Evolutionary conservation across 2,113 vertebrate species (phyloP), one percentile per base, ranked within the genome.

Genomic region (Crotophaga sulcirostris): DNA sequence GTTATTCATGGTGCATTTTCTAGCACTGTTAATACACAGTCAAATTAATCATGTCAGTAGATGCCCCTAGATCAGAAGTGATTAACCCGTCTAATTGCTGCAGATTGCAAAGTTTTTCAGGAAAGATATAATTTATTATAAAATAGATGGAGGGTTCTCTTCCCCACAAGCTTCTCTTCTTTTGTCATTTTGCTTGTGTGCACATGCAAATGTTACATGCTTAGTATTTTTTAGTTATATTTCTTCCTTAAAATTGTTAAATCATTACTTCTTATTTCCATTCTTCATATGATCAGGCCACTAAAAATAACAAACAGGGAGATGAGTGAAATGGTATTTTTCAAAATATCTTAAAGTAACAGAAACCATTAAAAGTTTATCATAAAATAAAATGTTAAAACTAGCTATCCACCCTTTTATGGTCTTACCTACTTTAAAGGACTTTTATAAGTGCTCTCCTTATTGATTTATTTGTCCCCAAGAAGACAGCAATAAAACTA

Each of bases 391-490:
- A 96, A 93, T 56, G 72, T 51, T 96, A 86, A 95, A 97, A 96
- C 84, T 93, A 93, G 56, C 67, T 84, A 80, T 69, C 78, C 60
- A 70, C 28, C 20, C 51, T 90, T 97, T 98, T 97, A 97, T 89
- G 81, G 86, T 93, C 87, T 89, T 89, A 87, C 82, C 78, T 94
- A 84, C 56, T 84, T 95, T 96, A 83, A 97, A 97, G 80, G 85
- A 74, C 60, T 97, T 98, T 95, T 94, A 45, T 93, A 97, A 97
- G 83, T 95, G 69, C 54, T 95, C 63, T 91, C 31, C 52, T 94
- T 96, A 96, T 89, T 98, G 97, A 98, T 98, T 96, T 96, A 97
- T 95, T 86, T 93, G 80, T 96, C 91, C 47, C 36, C 73, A 87
- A 84, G 86, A 93, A 96, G 42, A 94, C 47, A 81, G 63, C 66